Base-by-base conservation (phyloP, 2,113 vertebrate species). In the Danio rerio region DNA sequence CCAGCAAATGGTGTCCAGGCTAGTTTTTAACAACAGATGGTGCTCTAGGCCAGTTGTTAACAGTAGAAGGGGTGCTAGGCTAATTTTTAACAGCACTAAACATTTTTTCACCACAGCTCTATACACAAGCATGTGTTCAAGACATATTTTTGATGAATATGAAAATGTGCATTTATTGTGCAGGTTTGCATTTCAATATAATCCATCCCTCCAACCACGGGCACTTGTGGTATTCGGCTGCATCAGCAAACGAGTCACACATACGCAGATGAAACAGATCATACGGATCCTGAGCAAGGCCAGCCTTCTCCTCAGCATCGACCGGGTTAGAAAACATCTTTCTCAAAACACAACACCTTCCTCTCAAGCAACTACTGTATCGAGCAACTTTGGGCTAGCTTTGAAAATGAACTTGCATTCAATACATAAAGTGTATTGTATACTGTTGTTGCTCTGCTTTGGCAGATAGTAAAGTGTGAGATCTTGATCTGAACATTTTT, bases 221-320 rank as follows among this genome's bases (percentile, higher is more conserved):
- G 96, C 96, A 0, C 93, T 96, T 50, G 96, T 96, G 74, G 96
- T 96, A 78, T 96, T 96, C 71, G 96, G 96, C 84, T 96, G 96
- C 81, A 96, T 96, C 85, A 96, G 95, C 86, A 96, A 96, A 95
- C n/a, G 95, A 94, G 97, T 98, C 50, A 97, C 95, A 72, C 97
- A 98, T 9, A 93, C 96, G 3, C 98, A 99, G 69, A 96, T 96
- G 82, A 96, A 95, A 78, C 95, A 96, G 84, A 96, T 96, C 62
- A 95, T 96, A 88, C 94, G 96, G 86, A 96, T 96, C 84, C 94
- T 96, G 76, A 96, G 96, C 94, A 96, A 96, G 93, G 96, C 95
- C 87, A 73, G 83, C 58, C 85, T 78, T 42, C 74, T 88, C n/a
- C 88, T 86, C 78, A 86, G 85, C 81, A 86, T 86, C 21, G 83